Base-by-base conservation (phyloP, 2,888 invertebrate genomes). In the Apocheima hispidaria region DNA sequence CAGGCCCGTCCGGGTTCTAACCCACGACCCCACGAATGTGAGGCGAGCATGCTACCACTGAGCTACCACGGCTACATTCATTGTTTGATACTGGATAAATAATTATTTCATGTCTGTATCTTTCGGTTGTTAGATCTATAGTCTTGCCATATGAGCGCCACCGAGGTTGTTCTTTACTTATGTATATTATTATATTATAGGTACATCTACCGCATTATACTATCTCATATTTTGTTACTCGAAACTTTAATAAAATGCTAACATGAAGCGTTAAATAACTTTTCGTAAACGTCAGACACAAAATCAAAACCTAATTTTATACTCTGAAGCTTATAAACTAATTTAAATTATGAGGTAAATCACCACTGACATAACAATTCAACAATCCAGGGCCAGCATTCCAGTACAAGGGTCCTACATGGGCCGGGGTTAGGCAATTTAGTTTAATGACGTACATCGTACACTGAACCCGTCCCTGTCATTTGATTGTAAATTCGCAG, bases 311-410 rank as follows among this genome's bases (percentile, higher is more conserved):
- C 23, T 38, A 35, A 23, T 35, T 44, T 28, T 23, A 30, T 30
- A 12, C 18, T 28, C 26, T 18, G 2, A 20, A 30, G 48, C 46
- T 14, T 23, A 58, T 46, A 59, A 59, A 59, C 46, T 48, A 53
- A 59, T 59, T 59, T 46, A 53, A 59, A 59, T 59, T 38, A 52
- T 52, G 21, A 59, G 33, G 50, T 60, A 60, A 60, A 60, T 60
- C 60, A 60, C 43, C 30, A 50, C 54, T 18, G 50, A 49, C 49
- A 36, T 60, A 54, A 54, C 60, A 54, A 44, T 54, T 26, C 36
- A 50, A 21, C 43, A 44, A 50, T 54, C 50, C 54, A 54, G 54
- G 49, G 54, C 43, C 43, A 41, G 41, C 48, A 44, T 50, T 41
- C 10, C 50, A 16, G 49, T 44, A 60, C 60, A 60, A 60, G 60